Evolutionary conservation across 2,113 vertebrate species (phyloP).

Genomic region (Thalassoma bifasciatum): DNA sequence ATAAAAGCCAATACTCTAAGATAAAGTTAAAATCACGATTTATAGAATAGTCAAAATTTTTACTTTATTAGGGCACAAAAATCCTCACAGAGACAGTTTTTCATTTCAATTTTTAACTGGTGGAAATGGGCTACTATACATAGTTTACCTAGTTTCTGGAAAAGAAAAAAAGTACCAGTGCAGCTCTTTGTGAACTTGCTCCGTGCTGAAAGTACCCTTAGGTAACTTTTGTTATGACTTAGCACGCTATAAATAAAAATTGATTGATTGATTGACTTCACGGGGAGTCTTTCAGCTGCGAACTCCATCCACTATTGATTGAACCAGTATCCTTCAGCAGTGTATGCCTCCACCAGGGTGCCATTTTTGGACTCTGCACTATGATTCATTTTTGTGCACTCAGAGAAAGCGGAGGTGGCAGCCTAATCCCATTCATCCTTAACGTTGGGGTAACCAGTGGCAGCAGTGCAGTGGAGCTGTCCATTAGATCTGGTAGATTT

Average conservation of each 20-base stretch:
- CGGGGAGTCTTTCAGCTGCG: slow-evolving; percentile 1
- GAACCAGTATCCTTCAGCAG: background rate
- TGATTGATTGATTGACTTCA: background rate
- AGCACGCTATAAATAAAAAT: background rate
- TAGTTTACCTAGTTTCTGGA: too few species aligned
- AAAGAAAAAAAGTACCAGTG: too few species aligned
- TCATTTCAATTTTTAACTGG: too few species aligned
- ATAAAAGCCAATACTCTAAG: too few species aligned
- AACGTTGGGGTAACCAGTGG: slow-evolving; percentile 48
- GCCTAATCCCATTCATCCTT: slow-evolving; percentile 40
- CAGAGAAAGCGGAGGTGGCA: slow-evolving; percentile 41
- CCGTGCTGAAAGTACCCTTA: too few species aligned
- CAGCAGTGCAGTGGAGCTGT: slow-evolving; percentile 28
- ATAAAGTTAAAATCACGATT: too few species aligned
- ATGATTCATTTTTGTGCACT: slow-evolving; percentile 36
- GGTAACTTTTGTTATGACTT: background rate
- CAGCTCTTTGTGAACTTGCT: too few species aligned
- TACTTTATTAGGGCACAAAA: too few species aligned
- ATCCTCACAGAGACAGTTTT: too few species aligned
- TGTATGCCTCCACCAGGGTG: slow-evolving; percentile 22
- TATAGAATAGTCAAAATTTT: too few species aligned
- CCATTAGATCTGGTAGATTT: slow-evolving; percentile 54
- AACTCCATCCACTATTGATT: slow-evolving; percentile 5
- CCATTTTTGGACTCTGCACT: slow-evolving; percentile 31
- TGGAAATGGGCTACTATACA: too few species aligned